These are phyloP conservation scores for Lasiommata megera DNA, from an alignment of 2,888 invertebrate species.

Conservation along the genomic window DNA sequence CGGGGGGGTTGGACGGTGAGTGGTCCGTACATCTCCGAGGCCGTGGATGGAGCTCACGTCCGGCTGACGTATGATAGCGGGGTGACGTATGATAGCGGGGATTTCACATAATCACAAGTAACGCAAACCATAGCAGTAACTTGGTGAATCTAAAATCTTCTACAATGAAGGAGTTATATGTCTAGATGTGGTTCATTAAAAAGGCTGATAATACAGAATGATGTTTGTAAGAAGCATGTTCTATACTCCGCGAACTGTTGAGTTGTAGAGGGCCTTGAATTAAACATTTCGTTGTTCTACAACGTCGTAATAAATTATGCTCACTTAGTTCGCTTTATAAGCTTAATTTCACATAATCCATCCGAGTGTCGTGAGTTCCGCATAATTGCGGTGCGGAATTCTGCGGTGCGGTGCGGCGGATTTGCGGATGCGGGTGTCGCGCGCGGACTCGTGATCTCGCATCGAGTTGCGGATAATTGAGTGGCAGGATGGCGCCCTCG, in stretches of 20 bases:
- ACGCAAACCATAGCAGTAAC: too few relatives aligned
- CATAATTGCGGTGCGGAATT: constrained; percentile 69
- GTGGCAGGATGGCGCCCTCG: constrained; percentile 48
- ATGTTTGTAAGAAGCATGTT: too few relatives aligned
- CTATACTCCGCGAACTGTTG: background rate
- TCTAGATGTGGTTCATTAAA: too few relatives aligned
- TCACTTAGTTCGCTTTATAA: constrained; percentile 61
- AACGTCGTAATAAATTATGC: constrained; percentile 54
- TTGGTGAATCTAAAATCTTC: too few relatives aligned
- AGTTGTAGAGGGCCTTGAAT: constrained; percentile 6
- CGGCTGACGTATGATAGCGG: too few relatives aligned
- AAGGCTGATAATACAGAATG: too few relatives aligned
- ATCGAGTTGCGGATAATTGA: constrained; percentile 75
- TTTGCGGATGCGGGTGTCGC: constrained; percentile 43
- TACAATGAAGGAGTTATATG: too few relatives aligned
- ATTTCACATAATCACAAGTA: too few relatives aligned
- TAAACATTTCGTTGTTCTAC: constrained; percentile 21
- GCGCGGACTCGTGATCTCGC: constrained; percentile 61
- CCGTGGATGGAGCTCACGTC: too few relatives aligned
- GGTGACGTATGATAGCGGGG: too few relatives aligned
- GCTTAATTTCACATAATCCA: constrained; percentile 75
- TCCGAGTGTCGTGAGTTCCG: constrained; percentile 65
- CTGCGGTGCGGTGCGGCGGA: constrained; percentile 53
- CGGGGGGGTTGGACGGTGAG: too few relatives aligned
- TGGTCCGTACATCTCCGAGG: too few relatives aligned